Conservation (phyloP, 2,888 invertebrate genomes). For the Noctua pronuba region DNA sequence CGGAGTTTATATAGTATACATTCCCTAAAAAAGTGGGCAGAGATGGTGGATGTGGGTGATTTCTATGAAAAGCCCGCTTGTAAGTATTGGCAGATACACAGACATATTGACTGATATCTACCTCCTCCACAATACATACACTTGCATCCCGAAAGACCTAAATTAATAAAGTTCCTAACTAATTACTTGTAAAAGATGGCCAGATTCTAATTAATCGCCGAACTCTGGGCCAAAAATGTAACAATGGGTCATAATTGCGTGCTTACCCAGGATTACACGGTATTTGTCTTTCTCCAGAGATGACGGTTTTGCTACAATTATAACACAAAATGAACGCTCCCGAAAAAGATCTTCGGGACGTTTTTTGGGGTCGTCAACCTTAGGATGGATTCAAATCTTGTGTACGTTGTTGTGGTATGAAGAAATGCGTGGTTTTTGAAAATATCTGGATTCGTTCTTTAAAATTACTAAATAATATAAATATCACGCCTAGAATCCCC, state of each 20-base stretch:
- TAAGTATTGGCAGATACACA: background rate
- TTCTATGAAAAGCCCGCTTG: background rate
- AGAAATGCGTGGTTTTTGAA: background rate
- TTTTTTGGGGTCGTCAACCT: constrained; percentile 47
- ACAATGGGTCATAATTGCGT: constrained; percentile 39
- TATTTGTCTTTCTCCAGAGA: constrained; percentile 31
- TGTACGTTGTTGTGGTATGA: constrained; percentile 13
- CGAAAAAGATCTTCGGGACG: constrained; percentile 20
- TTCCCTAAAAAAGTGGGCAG: background rate
- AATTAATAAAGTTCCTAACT: background rate
- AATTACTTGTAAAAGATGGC: background rate
- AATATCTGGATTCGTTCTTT: background rate
- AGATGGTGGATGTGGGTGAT: background rate
- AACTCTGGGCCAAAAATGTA: constrained; percentile 13
- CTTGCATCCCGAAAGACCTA: background rate
- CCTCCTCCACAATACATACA: background rate
- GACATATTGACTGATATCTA: background rate
- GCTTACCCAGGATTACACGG: constrained; percentile 28
- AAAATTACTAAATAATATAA: background rate
- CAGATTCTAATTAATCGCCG: constrained; percentile 18
- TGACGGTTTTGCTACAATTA: constrained; percentile 39
- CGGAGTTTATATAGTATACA: too few relatives aligned
- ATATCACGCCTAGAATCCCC: background rate
- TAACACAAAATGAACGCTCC: constrained; percentile 35
- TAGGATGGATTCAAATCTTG: constrained; percentile 16